Evolutionary conservation across 2,113 vertebrate species (phyloP), one percentile per base, ranked within the genome.

Genomic region (Poeciliopsis retropinna): DNA sequence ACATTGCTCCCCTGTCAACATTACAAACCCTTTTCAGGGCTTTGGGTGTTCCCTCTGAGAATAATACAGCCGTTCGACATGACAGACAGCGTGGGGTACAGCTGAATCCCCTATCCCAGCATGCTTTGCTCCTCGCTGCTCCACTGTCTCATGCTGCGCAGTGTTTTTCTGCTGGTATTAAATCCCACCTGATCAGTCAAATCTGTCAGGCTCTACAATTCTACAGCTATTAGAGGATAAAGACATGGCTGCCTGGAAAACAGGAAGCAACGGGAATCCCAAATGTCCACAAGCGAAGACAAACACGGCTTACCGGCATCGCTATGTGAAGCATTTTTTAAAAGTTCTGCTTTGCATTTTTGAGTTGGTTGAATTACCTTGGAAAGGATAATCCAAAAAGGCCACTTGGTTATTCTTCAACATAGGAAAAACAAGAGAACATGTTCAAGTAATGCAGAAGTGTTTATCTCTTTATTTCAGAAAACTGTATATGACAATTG

Each of bases 91-190:
- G 1, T 6, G 9, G 60, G 2, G 29, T 61, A 19, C 2, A 65
- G 66, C 73, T 51, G 44, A 76, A 73, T 76, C 65, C 70, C 34
- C 41, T 28, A 54, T 81, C 75, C 79, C 77, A 82, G 73, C 82
- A 82, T 80, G 76, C 76, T 71, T 25, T 47, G 73, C 73, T 73
- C 51, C 85, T 60, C 31, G 60, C 31, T 0, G 70, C 81, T 64
- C 31, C 44, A 0, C 27, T 1, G 39, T 39, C 0, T 63, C 57
- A 31, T 2, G 65, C 76, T 22, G 72, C 44, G 72, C 27, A 17
- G 39, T 0, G 64, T 41, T 73, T 47, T 41, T 47, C 15, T 47
- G 13, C 47, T 31, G 41, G 60, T 65, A 66, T 66, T 12, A n/a
- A 78, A 60, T 75, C 78, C 70, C 84, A 67, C 2, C 60, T 10